Conservation (phyloP, 2,888 invertebrate species). For the Polydrusus cervinus region DNA sequence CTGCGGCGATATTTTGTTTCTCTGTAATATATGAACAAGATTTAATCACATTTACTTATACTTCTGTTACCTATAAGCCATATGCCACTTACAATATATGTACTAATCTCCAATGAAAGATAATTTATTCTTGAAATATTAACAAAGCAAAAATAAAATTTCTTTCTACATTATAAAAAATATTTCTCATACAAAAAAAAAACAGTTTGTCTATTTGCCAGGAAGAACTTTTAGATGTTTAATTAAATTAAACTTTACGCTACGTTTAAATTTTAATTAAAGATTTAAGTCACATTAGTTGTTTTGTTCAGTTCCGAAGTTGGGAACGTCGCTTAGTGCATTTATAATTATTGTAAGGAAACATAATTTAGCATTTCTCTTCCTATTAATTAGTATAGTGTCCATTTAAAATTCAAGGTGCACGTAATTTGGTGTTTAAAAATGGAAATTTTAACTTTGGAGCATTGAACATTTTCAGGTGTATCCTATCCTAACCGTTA, state of each 20-base stretch:
- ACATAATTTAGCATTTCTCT: constrained; percentile 10
- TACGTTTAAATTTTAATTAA: constrained; percentile 40
- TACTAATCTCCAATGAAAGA: neutral
- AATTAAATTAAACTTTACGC: constrained; percentile 15
- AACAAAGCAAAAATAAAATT: too few species aligned
- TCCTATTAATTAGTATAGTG: constrained; percentile 21
- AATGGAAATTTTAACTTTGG: neutral
- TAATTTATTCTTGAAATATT: too few species aligned
- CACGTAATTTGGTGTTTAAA: neutral
- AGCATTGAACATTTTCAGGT: neutral
- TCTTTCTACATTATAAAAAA: too few species aligned
- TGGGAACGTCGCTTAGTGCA: constrained; percentile 31
- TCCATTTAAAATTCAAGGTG: neutral
- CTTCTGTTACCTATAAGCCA: too few species aligned
- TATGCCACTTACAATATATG: too few species aligned
- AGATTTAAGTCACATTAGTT: constrained; percentile 45
- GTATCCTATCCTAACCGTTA: neutral
- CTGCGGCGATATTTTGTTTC: too few species aligned
- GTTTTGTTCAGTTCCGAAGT: constrained; percentile 33
- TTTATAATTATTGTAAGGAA: constrained; percentile 45
- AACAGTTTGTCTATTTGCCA: neutral
- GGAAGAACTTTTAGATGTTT: constrained; percentile 4
- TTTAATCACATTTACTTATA: too few species aligned
- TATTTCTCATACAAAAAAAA: neutral
- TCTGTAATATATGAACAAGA: too few species aligned